These are phyloP conservation scores for Mirza zaza DNA, from an alignment of 2,113 vertebrate species.

Conservation along the genomic window DNA sequence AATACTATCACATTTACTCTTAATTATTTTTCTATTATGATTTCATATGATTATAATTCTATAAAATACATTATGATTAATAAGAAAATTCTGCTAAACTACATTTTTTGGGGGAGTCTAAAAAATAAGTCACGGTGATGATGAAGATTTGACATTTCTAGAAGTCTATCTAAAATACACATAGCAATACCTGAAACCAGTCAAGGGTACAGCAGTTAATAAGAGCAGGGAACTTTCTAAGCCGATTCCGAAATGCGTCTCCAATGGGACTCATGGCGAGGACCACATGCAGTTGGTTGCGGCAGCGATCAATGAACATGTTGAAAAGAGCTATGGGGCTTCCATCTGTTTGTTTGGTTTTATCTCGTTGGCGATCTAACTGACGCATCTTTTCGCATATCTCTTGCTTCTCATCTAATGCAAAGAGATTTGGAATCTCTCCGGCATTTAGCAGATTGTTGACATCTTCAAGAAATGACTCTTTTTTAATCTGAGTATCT, in stretches of 20 bases:
- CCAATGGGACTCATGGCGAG: slow-evolving; percentile 95
- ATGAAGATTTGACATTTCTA: neutral
- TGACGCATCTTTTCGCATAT: slow-evolving; percentile 93
- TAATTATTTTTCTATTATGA: neutral
- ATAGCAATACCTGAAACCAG: slow-evolving; percentile 93
- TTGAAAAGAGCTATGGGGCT: slow-evolving; percentile 92
- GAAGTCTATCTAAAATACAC: neutral
- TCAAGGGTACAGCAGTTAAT: slow-evolving; percentile 97
- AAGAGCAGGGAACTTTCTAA: slow-evolving; percentile 92
- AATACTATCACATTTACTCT: neutral
- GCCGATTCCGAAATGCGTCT: slow-evolving; percentile 90
- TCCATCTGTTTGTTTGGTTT: slow-evolving; percentile 92
- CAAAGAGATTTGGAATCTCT: slow-evolving; percentile 94
- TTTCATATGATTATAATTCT: neutral
- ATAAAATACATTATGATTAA: neutral
- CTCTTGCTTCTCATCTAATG: slow-evolving; percentile 91
- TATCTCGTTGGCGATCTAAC: slow-evolving; percentile 89
- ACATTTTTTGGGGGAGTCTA: neutral
- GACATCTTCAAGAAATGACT: slow-evolving; percentile 94
- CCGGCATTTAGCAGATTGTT: slow-evolving; percentile 94
- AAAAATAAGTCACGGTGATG: neutral
- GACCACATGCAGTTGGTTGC: slow-evolving; percentile 92
- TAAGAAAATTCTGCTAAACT: neutral
- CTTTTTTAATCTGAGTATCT: slow-evolving; percentile 93
- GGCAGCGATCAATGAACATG: slow-evolving; percentile 93